Conservation (phyloP, 2,797 vertebrate genomes). For the Sebastes iracundus region DNA sequence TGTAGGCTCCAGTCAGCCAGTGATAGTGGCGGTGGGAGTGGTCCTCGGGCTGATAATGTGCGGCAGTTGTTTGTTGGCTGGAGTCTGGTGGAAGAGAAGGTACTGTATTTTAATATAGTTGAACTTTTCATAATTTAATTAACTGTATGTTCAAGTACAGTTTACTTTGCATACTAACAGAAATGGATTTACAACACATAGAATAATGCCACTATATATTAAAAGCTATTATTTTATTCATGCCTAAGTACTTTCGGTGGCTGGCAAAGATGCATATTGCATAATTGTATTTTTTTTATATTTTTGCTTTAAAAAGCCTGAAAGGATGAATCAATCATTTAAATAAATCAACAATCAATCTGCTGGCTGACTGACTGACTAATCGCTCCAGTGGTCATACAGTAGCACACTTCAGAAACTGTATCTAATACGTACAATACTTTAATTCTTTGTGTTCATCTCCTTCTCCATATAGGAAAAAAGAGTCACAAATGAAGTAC, state of each 20-base stretch:
- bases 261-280: neutral
- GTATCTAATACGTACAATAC: neutral
- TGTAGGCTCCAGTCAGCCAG: constrained; percentile 79
- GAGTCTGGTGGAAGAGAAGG: constrained; percentile 87
- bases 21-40: constrained; percentile 84
- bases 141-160: neutral
- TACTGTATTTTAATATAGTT: constrained; percentile 50
- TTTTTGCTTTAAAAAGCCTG: neutral
- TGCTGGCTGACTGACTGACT: rapidly evolving
- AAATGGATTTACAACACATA: neutral
- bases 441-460: constrained; percentile 10
- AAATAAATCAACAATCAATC: neutral
- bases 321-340: neutral
- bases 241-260: neutral
- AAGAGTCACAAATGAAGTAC: constrained; percentile 73
- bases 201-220: neutral
- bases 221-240: neutral
- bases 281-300: neutral
- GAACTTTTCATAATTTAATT: neutral
- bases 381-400: neutral
- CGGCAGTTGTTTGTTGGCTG: constrained; percentile 81
- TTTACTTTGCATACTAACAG: neutral
- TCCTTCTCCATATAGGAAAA: constrained; percentile 76
- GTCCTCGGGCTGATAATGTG: constrained; percentile 83
- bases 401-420: neutral